Conservation (phyloP, 2,797 vertebrate genomes). For the Echiichthys vipera region DNA sequence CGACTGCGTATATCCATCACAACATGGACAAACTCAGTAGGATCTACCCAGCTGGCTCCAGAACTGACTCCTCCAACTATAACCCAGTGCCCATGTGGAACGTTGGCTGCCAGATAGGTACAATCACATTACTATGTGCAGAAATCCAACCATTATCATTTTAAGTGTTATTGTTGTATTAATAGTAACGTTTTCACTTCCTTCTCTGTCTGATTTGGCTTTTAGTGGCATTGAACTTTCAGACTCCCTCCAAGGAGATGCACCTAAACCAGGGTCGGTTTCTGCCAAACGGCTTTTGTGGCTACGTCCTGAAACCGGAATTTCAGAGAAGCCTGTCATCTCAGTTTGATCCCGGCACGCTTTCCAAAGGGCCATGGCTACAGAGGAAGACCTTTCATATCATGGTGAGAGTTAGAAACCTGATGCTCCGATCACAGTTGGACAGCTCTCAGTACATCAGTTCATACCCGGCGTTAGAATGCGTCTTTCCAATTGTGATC, state of each 20-base stretch:
- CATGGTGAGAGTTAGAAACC: constrained; percentile 85
- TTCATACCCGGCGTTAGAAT: too few species aligned
- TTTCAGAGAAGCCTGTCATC: constrained; percentile 87
- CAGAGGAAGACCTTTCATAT: constrained; percentile 85
- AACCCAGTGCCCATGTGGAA: constrained; percentile 95
- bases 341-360: constrained; percentile 87
- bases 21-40: constrained; percentile 93
- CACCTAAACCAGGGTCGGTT: constrained; percentile 95
- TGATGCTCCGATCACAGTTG: too few species aligned
- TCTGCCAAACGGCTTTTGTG: constrained; percentile 89
- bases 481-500: too few species aligned
- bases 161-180: background rate
- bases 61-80: constrained; percentile 97
- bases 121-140: background rate
- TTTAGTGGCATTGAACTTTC: constrained; percentile 97
- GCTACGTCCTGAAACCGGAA: constrained; percentile 93
- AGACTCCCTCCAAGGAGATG: constrained; percentile 92
- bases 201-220: constrained; percentile 22
- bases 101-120: constrained; percentile 89
- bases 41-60: constrained; percentile 94
- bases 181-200: background rate
- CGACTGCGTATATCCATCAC: constrained; percentile 86
- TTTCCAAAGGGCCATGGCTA: constrained; percentile 86
- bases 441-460: too few species aligned
- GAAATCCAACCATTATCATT: background rate